phyloP scores from a whole-genome alignment of 2,113 vertebrate species.

The Tragelaphus strepsiceros region DNA sequence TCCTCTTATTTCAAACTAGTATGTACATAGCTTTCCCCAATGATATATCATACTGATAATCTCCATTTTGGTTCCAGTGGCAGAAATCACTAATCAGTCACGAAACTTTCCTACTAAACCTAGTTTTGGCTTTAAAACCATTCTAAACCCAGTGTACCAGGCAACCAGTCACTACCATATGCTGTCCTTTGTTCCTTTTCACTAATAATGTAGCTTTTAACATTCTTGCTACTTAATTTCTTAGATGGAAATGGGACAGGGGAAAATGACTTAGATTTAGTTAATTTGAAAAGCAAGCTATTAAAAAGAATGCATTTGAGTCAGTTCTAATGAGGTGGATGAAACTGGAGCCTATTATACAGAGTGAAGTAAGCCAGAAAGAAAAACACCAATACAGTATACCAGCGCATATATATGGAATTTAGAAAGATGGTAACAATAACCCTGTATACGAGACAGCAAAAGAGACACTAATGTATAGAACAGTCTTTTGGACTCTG shows the following conservation, averaged over 20 bases:
- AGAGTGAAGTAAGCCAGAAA: too few relatives aligned
- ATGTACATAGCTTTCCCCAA: not conserved
- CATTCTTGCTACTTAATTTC: not conserved
- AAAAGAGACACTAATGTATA: too few relatives aligned
- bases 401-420: too few relatives aligned
- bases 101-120: not conserved
- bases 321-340: too few relatives aligned
- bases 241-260: not conserved
- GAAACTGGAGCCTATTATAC: too few relatives aligned
- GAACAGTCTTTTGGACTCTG: too few relatives aligned
- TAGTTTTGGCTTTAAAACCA: conserved; percentile 2
- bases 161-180: not conserved
- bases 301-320: too few relatives aligned
- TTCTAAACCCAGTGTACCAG: not conserved
- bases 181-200: not conserved
- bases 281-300: conserved; percentile 38
- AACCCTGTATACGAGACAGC: too few relatives aligned
- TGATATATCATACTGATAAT: not conserved
- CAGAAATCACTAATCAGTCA: not conserved
- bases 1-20: not conserved
- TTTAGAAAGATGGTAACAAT: too few relatives aligned
- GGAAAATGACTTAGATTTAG: not conserved
- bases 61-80: not conserved
- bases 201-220: not conserved
- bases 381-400: too few relatives aligned